Conservation (phyloP, 2,113 vertebrate genomes). For the Pituophis catenifer region DNA sequence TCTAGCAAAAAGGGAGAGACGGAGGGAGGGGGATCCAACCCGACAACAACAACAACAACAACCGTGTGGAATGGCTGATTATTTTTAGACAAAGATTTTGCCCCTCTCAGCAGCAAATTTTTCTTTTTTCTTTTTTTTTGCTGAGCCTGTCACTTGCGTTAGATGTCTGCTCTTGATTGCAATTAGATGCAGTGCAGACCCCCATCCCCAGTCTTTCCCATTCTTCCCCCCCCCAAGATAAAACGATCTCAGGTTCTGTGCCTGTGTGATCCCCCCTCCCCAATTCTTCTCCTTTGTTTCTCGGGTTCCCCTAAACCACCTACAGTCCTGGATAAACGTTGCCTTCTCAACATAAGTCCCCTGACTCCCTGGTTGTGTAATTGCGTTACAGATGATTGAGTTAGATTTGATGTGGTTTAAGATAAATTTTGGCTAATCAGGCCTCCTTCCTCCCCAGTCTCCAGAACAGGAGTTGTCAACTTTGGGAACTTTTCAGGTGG, state of each 20-base stretch:
- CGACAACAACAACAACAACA: neutral
- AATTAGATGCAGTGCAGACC: constrained; percentile 90
- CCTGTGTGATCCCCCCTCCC: constrained; percentile 37
- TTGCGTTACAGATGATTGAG: constrained; percentile 58
- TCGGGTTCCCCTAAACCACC: constrained; percentile 63
- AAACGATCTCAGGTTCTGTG: constrained; percentile 83
- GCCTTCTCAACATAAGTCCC: constrained; percentile 66
- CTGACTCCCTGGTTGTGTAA: constrained; percentile 56
- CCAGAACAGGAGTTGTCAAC: neutral
- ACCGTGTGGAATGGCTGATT: constrained; percentile 96
- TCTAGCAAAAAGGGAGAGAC: constrained; percentile 84
- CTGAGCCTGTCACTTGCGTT: constrained; percentile 98
- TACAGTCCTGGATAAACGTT: constrained; percentile 75
- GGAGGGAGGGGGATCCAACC: neutral
- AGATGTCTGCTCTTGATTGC: constrained; percentile 99
- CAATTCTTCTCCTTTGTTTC: constrained; percentile 69
- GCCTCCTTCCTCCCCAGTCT: constrained; percentile 29
- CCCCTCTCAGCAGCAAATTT: constrained; percentile 98
- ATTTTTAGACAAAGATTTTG: constrained; percentile 99
- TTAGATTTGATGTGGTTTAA: constrained; percentile 54
- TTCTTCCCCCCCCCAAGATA: constrained; percentile 34
- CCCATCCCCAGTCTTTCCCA: neutral
- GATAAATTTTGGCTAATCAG: constrained; percentile 56
- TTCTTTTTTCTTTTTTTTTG: constrained; percentile 78
- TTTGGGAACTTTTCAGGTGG: neutral